Percentiles rank a stretch among this genome's conserved stretches.
phyloP scores from a whole-genome alignment of 37 sponge, comb jelly and placozoan genomes.

The Diacarnus erythraeanus region DNA sequence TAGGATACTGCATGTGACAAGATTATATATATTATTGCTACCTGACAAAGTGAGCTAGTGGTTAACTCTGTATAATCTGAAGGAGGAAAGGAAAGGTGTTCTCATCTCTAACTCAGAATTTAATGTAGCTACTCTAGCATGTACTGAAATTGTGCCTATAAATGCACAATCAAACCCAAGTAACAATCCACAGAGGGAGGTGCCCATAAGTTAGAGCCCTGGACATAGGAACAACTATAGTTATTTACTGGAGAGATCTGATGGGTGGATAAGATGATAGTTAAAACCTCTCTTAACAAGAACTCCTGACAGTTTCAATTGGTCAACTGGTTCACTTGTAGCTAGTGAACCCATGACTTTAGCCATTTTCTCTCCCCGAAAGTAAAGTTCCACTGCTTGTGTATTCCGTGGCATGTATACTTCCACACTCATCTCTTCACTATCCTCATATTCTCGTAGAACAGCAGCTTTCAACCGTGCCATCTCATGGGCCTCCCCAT shows the following conservation, averaged over 20 bases:
- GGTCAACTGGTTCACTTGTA: slow-evolving; percentile 56
- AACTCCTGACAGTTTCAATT: slow-evolving; percentile 82
- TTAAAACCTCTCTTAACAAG: slow-evolving; percentile 95
- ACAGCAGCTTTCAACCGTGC: slow-evolving; percentile 81
- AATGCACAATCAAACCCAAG: too few relatives aligned
- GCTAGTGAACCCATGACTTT: slow-evolving; percentile 96
- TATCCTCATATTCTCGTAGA: slow-evolving; percentile 86
- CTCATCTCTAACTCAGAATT: too few relatives aligned
- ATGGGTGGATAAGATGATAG: slow-evolving; percentile 91
- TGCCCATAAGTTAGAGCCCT: too few relatives aligned
- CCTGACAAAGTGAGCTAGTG: slow-evolving; percentile 82
- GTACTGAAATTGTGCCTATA: too few relatives aligned
- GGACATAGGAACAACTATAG: too few relatives aligned
- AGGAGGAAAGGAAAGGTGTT: too few relatives aligned
- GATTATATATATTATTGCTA: slow-evolving; percentile 1
- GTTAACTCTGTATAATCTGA: slow-evolving; percentile 87
- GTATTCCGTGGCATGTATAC: slow-evolving; percentile 92
- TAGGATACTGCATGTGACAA: neutral
- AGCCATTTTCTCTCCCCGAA: slow-evolving; percentile 98
- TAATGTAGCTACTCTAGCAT: too few relatives aligned
- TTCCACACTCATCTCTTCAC: slow-evolving; percentile 52
- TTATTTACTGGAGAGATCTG: slow-evolving; percentile 79
- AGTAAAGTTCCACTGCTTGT: slow-evolving; percentile 91
- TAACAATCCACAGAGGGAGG: too few relatives aligned
- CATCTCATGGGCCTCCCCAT: slow-evolving; percentile 97